Percentiles rank a stretch among this genome's conserved stretches.
phyloP scores from a whole-genome alignment of 30 jellyfish, hydroid and myxozoan species.

The Sanderia malayensis region DNA sequence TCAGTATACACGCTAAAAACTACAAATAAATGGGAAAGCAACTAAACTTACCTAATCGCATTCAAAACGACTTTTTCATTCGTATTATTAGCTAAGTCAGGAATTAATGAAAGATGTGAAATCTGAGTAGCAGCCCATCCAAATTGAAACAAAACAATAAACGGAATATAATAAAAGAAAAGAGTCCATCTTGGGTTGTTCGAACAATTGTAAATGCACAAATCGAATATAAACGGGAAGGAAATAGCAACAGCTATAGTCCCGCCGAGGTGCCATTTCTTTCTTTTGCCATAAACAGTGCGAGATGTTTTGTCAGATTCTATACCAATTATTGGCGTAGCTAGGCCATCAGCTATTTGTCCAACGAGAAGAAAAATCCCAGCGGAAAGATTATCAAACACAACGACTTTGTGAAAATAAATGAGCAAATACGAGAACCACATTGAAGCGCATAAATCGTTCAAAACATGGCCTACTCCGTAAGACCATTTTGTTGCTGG shows the following conservation, averaged over 20 bases:
- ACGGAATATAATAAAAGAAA: slow-evolving; percentile 78
- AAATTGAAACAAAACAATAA: slow-evolving; percentile 77
- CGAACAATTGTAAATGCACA: slow-evolving; percentile 63
- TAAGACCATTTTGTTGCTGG: slow-evolving; percentile 38
- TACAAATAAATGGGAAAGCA: background rate
- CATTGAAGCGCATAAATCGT: slow-evolving; percentile 94
- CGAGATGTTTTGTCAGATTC: slow-evolving; percentile 70
- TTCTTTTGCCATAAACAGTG: slow-evolving; percentile 77
- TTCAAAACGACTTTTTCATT: slow-evolving; percentile 72
- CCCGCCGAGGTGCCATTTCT: slow-evolving; percentile 88
- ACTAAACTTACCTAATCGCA: slow-evolving; percentile 68
- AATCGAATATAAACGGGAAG: slow-evolving; percentile 80
- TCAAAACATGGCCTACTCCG: slow-evolving; percentile 94
- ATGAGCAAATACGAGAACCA: slow-evolving; percentile 91
- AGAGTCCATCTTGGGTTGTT: slow-evolving; percentile 68
- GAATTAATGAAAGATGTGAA: slow-evolving; percentile 85
- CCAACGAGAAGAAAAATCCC: slow-evolving; percentile 81
- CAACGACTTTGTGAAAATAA: slow-evolving; percentile 80
- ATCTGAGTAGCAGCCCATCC: slow-evolving; percentile 99
- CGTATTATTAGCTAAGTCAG: slow-evolving; percentile 72
- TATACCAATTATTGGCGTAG: slow-evolving; percentile 87
- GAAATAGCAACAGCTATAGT: slow-evolving; percentile 71
- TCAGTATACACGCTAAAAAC: too few species aligned
- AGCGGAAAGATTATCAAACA: slow-evolving; percentile 56
- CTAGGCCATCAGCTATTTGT: slow-evolving; percentile 91